Evolutionary conservation across 2,113 vertebrate species (phyloP).

Genomic region (Esox niger): DNA sequence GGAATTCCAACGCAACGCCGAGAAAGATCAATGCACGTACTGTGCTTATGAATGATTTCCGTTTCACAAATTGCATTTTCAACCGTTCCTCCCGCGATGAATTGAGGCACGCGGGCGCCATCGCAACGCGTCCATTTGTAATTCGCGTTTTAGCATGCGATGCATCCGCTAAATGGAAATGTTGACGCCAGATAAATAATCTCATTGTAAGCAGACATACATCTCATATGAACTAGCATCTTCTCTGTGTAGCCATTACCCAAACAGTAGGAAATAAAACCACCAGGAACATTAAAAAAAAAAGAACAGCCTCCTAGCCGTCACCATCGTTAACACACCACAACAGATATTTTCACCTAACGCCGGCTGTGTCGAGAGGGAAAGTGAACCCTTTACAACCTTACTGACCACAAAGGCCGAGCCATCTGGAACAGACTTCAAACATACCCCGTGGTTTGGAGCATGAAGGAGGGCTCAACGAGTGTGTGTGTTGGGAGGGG

Average conservation of each 20-base stretch:
- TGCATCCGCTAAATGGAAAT: background rate
- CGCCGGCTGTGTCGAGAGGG: background rate
- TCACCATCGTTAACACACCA: background rate
- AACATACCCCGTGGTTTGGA: no score
- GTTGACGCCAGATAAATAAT: background rate
- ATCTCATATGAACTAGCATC: background rate
- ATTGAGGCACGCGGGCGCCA: background rate
- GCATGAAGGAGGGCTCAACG: background rate
- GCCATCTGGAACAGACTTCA: background rate
- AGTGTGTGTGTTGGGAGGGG: background rate
- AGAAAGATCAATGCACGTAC: conserved; percentile 23
- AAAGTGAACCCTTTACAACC: background rate
- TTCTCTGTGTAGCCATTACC: background rate
- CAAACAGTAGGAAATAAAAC: background rate
- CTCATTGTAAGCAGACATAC: background rate
- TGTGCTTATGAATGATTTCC: conserved; percentile 5
- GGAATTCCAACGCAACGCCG: background rate
- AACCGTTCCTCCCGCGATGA: background rate
- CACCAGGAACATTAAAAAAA: background rate
- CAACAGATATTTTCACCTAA: background rate
- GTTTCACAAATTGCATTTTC: conserved; percentile 13
- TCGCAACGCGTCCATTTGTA: conserved; percentile 23
- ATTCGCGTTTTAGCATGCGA: background rate
- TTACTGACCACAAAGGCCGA: background rate
- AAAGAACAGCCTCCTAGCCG: background rate